Percentiles rank a stretch among this genome's conserved stretches.
Conservation (phyloP, 2,888 invertebrate genomes). For the Pyrochroa serraticornis region DNA sequence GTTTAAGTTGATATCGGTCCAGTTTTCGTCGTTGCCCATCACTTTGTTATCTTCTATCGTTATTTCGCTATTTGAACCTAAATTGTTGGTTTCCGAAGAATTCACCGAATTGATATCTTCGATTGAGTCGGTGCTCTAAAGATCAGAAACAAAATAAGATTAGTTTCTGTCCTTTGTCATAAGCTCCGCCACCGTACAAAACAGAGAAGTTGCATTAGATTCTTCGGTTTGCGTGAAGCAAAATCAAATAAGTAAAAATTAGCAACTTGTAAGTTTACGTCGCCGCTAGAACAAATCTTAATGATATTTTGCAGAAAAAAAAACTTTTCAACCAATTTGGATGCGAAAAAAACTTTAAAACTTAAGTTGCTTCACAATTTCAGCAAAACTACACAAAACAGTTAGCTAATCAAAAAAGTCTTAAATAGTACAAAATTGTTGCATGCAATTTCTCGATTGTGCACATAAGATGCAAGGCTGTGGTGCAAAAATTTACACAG, state of each 20-base stretch:
- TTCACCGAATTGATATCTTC: constrained; percentile 79
- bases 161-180: not conserved
- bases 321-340: too few relatives aligned
- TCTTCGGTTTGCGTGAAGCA: too few relatives aligned
- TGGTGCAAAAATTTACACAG: not conserved
- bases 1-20: constrained; percentile 92
- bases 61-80: constrained; percentile 73
- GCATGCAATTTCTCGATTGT: not conserved
- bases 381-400: not conserved
- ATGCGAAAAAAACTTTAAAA: too few relatives aligned
- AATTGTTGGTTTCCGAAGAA: constrained; percentile 75
- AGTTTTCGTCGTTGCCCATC: constrained; percentile 80
- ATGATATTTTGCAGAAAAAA: too few relatives aligned
- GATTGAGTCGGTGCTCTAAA: constrained; percentile 83
- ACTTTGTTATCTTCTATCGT: constrained; percentile 75
- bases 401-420: not conserved
- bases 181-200: too few relatives aligned
- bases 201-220: too few relatives aligned
- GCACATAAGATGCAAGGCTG: not conserved
- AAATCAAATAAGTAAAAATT: too few relatives aligned
- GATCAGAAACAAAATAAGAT: not conserved
- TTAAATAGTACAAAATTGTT: too few relatives aligned
- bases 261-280: too few relatives aligned
- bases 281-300: too few relatives aligned
- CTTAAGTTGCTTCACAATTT: too few relatives aligned